phyloP scores from a whole-genome alignment of 2,888 invertebrate genomes.

The Cheilosia scutellata region DNA sequence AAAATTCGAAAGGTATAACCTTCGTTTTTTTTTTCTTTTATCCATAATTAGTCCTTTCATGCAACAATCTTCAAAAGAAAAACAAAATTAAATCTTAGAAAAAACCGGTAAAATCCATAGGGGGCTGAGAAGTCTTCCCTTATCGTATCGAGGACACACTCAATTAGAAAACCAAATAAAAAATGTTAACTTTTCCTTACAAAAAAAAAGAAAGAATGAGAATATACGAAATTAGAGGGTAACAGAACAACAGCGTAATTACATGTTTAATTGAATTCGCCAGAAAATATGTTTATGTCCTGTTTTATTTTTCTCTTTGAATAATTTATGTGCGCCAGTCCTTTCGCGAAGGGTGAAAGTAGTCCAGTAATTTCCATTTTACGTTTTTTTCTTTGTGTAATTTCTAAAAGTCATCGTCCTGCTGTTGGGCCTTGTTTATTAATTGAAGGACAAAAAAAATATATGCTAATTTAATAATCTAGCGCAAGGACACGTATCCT shows the following conservation, averaged over 20 bases:
- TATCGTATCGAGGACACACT: conserved; percentile 71
- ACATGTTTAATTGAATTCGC: conserved; percentile 83
- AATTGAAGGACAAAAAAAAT: conserved; percentile 55
- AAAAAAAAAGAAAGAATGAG: not conserved
- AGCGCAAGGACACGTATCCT: conserved; percentile 61
- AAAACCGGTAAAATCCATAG: conserved; percentile 41
- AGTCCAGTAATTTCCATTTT: conserved; percentile 55
- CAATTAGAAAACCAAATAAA: conserved; percentile 76
- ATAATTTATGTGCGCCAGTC: conserved; percentile 59
- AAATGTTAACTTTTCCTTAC: conserved; percentile 63
- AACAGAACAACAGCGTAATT: conserved; percentile 80
- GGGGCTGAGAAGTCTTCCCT: conserved; percentile 31
- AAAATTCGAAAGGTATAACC: conserved; percentile 64
- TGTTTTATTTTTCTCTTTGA: conserved; percentile 66
- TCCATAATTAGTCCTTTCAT: conserved; percentile 68
- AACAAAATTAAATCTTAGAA: conserved; percentile 16
- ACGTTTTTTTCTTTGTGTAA: conserved; percentile 9
- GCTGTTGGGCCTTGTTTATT: conserved; percentile 48
- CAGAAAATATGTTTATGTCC: conserved; percentile 78
- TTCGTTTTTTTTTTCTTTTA: conserved; percentile 20
- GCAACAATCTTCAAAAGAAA: conserved; percentile 9
- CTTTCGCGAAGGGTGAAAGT: conserved; percentile 62
- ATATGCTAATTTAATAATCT: conserved; percentile 74
- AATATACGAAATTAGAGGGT: conserved; percentile 44
- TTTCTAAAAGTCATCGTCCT: conserved; percentile 46